A percentile compares a stretch with the other conserved stretches of the same genome.
These are phyloP conservation scores for Carterocephalus palaemon DNA, from an alignment of 2,888 invertebrate species.

Conservation along the genomic window DNA sequence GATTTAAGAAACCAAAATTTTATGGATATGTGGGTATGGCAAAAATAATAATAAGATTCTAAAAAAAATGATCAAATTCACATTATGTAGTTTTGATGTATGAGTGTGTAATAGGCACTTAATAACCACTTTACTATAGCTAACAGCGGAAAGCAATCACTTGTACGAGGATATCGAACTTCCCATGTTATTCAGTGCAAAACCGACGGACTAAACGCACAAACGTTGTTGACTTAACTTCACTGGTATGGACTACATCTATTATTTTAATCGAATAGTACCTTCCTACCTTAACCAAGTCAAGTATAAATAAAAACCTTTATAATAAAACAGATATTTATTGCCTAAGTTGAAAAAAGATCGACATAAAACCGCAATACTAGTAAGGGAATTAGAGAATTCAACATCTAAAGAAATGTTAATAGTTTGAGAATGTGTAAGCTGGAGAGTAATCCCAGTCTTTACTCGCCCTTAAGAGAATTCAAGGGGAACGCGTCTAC, in stretches of 20 bases:
- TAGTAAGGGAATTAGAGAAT: no score
- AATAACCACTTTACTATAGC: no score
- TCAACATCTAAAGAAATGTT: conserved; percentile 3
- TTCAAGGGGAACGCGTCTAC: conserved; percentile 15
- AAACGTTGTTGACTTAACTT: conserved; percentile 45
- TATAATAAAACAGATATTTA: neutral
- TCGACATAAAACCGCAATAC: no score
- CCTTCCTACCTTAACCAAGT: no score
- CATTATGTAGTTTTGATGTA: no score
- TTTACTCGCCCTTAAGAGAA: conserved; percentile 7
- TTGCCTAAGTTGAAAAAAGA: neutral
- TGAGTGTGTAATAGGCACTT: no score
- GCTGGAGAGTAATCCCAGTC: conserved; percentile 29
- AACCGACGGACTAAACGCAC: conserved; percentile 43
- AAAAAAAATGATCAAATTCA: neutral
- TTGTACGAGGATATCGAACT: conserved; percentile 36
- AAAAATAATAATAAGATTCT: no score
- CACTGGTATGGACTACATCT: no score
- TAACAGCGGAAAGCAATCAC: conserved; percentile 38
- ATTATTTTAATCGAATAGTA: no score
- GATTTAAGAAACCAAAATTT: no score
- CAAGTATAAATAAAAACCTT: no score
- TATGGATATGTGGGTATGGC: no score
- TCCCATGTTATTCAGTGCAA: conserved; percentile 52
- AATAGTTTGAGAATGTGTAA: conserved; percentile 27